Conservation (phyloP, 2,888 invertebrate genomes). For the Caenorhabditis virilis region DNA sequence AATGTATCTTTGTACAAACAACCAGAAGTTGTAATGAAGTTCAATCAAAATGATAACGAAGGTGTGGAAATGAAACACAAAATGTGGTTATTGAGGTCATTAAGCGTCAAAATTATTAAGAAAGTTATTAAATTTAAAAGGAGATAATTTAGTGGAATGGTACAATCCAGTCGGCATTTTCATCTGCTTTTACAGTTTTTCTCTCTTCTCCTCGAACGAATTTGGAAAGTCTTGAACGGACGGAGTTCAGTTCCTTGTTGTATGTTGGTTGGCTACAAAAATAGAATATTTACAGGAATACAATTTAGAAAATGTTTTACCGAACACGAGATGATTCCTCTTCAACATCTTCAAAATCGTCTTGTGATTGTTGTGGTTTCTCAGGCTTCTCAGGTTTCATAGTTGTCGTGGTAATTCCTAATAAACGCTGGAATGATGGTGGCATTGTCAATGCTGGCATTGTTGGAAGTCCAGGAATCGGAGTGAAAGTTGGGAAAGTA, state of each 20-base stretch:
- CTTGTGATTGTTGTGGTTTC: not conserved
- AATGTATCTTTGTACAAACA: too few species aligned
- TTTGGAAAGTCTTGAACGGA: slow-evolving; percentile 40
- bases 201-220: slow-evolving; percentile 32
- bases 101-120: slow-evolving; percentile 7
- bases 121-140: slow-evolving; percentile 32
- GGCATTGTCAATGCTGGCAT: slow-evolving; percentile 50
- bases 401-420: slow-evolving; percentile 47
- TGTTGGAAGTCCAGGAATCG: slow-evolving; percentile 43
- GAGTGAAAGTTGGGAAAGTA: slow-evolving; percentile 40
- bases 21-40: too few species aligned
- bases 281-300: too few species aligned
- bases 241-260: slow-evolving; percentile 34
- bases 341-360: slow-evolving; percentile 3
- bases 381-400: slow-evolving; percentile 23
- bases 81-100: not conserved
- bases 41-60: too few species aligned
- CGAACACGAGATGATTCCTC: too few species aligned
- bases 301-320: too few species aligned
- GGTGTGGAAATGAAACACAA: not conserved
- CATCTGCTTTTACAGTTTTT: slow-evolving; percentile 27
- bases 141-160: slow-evolving; percentile 39
- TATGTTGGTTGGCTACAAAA: too few species aligned
- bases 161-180: slow-evolving; percentile 47
- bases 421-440: slow-evolving; percentile 47